Conservation (phyloP, 2,113 vertebrate species). For the Sardina pilchardus region DNA sequence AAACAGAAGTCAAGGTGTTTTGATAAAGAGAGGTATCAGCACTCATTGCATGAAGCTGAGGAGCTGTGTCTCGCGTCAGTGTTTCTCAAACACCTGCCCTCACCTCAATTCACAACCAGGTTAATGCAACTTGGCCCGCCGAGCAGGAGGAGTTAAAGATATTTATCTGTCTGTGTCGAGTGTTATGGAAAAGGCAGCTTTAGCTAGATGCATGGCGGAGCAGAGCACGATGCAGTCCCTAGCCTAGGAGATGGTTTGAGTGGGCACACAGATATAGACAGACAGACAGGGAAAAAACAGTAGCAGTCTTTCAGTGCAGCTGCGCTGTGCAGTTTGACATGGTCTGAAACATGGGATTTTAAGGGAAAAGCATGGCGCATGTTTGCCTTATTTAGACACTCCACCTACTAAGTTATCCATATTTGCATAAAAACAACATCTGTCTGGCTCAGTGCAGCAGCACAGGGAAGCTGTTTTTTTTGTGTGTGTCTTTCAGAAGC, state of each 20-base stretch:
- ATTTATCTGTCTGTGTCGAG: not conserved
- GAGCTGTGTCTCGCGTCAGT: not conserved
- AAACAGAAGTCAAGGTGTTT: not conserved
- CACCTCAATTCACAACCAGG: not conserved
- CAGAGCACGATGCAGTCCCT: not conserved
- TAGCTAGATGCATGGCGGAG: not conserved
- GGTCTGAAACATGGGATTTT: not conserved
- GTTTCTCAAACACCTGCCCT: not conserved
- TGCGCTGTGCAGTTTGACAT: not conserved
- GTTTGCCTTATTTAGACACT: not conserved
- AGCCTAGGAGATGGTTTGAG: not conserved
- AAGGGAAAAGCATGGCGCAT: not conserved
- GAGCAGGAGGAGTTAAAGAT: not conserved
- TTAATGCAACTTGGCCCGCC: not conserved
- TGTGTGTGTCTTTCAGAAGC: not conserved
- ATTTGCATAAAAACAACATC: not conserved
- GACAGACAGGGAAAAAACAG: not conserved
- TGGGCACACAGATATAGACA: not conserved
- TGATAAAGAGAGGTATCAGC: not conserved
- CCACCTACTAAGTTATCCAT: conserved; percentile 6
- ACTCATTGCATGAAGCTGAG: not conserved
- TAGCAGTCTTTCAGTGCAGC: not conserved
- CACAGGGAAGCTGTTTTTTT: not conserved
- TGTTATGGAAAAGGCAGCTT: not conserved
- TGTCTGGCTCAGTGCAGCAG: not conserved